These are phyloP conservation scores for Tribolium madens DNA, from an alignment of 1,140 invertebrate genomes.

Conservation along the genomic window DNA sequence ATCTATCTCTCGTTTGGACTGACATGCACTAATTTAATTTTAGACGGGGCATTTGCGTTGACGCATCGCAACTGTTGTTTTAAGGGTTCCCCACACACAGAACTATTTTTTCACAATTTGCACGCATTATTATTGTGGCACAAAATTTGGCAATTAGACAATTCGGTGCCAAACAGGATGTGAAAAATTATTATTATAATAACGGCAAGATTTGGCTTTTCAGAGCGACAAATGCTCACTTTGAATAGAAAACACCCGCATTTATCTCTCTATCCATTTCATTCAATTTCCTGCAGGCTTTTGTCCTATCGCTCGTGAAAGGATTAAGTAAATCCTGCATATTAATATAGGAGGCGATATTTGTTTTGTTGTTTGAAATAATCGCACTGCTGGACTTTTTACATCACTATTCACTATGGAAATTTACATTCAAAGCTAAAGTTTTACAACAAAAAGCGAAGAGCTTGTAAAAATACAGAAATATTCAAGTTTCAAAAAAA, in stretches of 20 bases:
- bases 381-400: neutral
- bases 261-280: conserved; percentile 47
- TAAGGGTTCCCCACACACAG: conserved; percentile 55
- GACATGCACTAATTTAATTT: conserved; percentile 54
- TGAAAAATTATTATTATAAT: neutral
- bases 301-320: conserved; percentile 50
- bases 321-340: conserved; percentile 56
- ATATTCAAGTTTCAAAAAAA: no score
- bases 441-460: no score
- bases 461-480: no score
- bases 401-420: no score
- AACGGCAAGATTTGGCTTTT: neutral
- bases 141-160: conserved; percentile 19
- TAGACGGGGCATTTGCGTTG: conserved; percentile 51
- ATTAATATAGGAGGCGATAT: conserved; percentile 39
- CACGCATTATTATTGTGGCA: no score
- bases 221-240: neutral
- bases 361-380: conserved; percentile 25
- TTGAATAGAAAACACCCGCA: conserved; percentile 56
- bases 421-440: no score
- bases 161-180: neutral
- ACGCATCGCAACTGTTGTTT: conserved; percentile 56
- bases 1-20: conserved; percentile 48
- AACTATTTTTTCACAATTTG: conserved; percentile 5
- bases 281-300: conserved; percentile 49